Percentiles rank a stretch among this genome's conserved stretches.
phyloP scores from a whole-genome alignment of 2,888 invertebrate genomes.

The Drosophila infuscata region DNA sequence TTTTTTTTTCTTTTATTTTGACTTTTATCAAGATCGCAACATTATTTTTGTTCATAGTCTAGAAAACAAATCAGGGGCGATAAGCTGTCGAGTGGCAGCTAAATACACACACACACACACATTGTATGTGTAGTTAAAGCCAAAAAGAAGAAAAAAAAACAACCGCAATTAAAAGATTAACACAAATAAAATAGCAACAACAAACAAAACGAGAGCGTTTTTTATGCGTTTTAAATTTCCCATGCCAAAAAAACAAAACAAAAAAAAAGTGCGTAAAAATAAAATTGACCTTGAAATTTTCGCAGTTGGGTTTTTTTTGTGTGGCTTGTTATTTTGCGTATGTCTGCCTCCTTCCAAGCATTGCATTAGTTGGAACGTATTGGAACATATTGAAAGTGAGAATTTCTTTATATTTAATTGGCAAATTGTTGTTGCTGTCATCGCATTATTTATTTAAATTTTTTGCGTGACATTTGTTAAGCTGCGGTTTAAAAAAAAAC shows the following conservation, averaged over 20 bases:
- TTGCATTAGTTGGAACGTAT: conserved; percentile 32
- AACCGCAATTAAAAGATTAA: conserved; percentile 78
- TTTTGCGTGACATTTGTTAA: conserved; percentile 48
- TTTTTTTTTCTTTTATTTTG: conserved; percentile 29
- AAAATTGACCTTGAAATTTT: conserved; percentile 74
- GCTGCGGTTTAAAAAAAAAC: conserved; percentile 38
- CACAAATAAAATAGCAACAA: conserved; percentile 49
- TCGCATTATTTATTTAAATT: conserved; percentile 66
- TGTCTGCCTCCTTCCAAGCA: conserved; percentile 4
- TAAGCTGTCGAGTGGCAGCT: conserved; percentile 71
- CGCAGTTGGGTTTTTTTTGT: conserved; percentile 16
- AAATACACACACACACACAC: conserved; percentile 51
- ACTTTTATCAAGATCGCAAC: conserved; percentile 73
- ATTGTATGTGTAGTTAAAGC: background rate
- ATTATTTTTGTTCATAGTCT: conserved; percentile 47
- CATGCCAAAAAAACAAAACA: conserved; percentile 45
- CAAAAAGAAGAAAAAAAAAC: conserved; percentile 58
- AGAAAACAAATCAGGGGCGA: conserved; percentile 72
- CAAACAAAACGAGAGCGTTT: conserved; percentile 28
- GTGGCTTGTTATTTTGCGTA: background rate
- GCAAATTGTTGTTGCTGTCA: conserved; percentile 28
- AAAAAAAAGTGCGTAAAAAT: conserved; percentile 74
- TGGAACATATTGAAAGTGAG: conserved; percentile 28
- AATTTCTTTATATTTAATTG: conserved; percentile 40
- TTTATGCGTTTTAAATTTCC: conserved; percentile 81